Conservation (phyloP, 2,888 invertebrate genomes). For the Heliconius hortense region DNA sequence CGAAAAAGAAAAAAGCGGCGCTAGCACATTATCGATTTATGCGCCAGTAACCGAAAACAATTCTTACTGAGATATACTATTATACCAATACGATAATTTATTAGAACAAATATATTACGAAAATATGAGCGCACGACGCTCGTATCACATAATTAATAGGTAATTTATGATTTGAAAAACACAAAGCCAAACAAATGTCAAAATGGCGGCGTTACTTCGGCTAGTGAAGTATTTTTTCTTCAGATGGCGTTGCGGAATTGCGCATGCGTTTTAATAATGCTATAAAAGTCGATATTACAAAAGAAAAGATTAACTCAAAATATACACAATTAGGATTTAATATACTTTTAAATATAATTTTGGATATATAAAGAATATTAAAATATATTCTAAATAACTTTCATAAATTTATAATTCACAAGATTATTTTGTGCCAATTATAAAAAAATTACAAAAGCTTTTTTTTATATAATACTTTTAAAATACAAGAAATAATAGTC, state of each 20-base stretch:
- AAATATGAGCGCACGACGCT: slow-evolving; percentile 53
- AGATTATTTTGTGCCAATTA: neutral
- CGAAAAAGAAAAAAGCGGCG: slow-evolving; percentile 78
- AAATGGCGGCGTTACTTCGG: slow-evolving; percentile 78
- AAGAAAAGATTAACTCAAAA: neutral
- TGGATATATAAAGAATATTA: no score
- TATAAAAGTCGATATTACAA: slow-evolving; percentile 51
- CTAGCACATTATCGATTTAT: slow-evolving; percentile 73
- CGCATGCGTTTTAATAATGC: slow-evolving; percentile 73
- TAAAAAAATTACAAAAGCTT: neutral
- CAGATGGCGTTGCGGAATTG: slow-evolving; percentile 64
- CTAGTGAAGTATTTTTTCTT: slow-evolving; percentile 50
- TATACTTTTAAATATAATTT: no score
- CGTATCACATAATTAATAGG: slow-evolving; percentile 61
- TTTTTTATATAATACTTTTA: neutral
- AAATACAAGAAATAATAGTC: no score
- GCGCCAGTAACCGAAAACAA: slow-evolving; percentile 55
- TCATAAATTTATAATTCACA: no score
- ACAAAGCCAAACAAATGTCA: slow-evolving; percentile 83
- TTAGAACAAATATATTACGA: slow-evolving; percentile 49
- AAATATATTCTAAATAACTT: no score
- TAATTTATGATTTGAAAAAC: slow-evolving; percentile 63
- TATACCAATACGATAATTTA: slow-evolving; percentile 49
- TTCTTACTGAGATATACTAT: slow-evolving; percentile 53
- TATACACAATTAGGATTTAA: neutral